Evolutionary conservation across 2,888 invertebrate genomes (phyloP).

Genomic region (Sinelater perroti): DNA sequence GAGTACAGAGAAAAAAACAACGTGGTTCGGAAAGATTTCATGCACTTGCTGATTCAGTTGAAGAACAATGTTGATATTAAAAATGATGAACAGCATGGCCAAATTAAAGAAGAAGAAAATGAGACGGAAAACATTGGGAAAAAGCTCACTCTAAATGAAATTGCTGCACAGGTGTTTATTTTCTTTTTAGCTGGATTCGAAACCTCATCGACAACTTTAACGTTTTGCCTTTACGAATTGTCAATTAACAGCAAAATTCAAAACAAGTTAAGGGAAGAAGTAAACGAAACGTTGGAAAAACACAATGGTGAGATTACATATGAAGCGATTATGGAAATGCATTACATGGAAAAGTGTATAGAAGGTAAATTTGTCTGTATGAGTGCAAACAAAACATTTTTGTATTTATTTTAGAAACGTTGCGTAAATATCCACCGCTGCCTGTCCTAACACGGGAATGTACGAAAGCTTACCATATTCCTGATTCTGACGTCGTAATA

Average conservation of each 20-base stretch:
- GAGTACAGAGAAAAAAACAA: conserved; percentile 57
- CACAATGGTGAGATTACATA: conserved; percentile 57
- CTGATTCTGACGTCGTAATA: neutral
- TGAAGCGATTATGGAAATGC: conserved; percentile 61
- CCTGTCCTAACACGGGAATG: conserved; percentile 1
- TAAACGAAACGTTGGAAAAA: conserved; percentile 53
- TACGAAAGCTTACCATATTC: neutral
- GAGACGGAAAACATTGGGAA: too few species aligned
- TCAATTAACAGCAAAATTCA: conserved; percentile 61
- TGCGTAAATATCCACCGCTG: conserved; percentile 7
- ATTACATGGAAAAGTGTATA: too few species aligned
- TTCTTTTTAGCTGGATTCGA: conserved; percentile 55
- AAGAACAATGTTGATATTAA: conserved; percentile 14
- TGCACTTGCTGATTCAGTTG: conserved; percentile 53
- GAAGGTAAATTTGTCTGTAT: too few species aligned
- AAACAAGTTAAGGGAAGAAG: conserved; percentile 57
- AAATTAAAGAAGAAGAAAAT: neutral
- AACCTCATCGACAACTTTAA: conserved; percentile 56
- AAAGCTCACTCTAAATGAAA: conserved; percentile 22
- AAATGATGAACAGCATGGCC: conserved; percentile 24
- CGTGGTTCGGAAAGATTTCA: conserved; percentile 63
- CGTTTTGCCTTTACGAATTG: conserved; percentile 63
- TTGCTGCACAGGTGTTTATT: conserved; percentile 46
- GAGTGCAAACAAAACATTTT: too few species aligned
- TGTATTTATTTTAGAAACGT: conserved; percentile 14